phyloP scores from a whole-genome alignment of 2,797 vertebrate genomes.

The Novumbra hubbsi region DNA sequence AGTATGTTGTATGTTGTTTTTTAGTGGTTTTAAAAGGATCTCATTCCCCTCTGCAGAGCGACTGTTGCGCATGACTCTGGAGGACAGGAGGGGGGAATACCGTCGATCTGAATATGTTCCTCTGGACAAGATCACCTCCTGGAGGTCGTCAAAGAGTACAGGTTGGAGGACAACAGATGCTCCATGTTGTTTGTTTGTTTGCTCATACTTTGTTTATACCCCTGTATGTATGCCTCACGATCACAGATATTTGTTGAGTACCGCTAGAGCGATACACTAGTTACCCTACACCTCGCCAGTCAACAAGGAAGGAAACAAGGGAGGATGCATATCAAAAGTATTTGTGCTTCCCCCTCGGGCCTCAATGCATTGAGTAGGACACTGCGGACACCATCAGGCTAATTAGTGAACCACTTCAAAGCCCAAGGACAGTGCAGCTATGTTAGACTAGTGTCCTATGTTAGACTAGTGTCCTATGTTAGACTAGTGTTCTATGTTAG shows the following conservation, averaged over 20 bases:
- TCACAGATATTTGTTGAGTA: background rate
- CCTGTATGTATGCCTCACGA: background rate
- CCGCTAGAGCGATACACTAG: background rate
- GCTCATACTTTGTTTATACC: background rate
- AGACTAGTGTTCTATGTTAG: no score
- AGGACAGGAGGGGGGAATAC: constrained; percentile 92
- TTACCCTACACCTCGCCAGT: background rate
- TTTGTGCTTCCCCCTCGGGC: background rate
- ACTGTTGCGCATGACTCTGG: constrained; percentile 84
- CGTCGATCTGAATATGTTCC: constrained; percentile 77
- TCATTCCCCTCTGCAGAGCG: constrained; percentile 74
- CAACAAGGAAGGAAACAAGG: background rate
- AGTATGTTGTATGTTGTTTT: background rate
- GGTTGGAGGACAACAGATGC: constrained; percentile 52
- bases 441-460: no score
- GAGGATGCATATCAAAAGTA: background rate
- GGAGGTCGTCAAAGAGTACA: constrained; percentile 80
- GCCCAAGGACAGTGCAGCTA: no score
- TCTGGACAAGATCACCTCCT: constrained; percentile 82
- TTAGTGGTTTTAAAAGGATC: background rate
- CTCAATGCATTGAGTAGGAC: background rate
- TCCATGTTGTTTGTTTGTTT: background rate
- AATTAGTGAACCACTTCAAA: background rate
- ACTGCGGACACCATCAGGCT: background rate
- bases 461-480: no score